These are phyloP conservation scores for Acanthopagrus latus DNA, from an alignment of 2,797 vertebrate species.

Conservation along the genomic window DNA sequence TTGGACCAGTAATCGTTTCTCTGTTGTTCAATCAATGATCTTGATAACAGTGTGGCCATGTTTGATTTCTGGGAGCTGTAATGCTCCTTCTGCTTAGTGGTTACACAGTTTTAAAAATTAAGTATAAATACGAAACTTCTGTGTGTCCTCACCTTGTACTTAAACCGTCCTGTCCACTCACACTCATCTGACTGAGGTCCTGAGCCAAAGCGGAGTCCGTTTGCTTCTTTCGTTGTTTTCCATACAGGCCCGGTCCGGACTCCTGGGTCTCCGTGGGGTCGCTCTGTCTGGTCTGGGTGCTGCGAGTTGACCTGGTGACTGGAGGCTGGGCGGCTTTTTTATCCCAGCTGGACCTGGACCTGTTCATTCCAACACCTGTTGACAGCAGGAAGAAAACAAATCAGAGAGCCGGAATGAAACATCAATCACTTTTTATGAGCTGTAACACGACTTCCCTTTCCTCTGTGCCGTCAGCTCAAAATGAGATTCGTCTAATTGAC, in stretches of 20 bases:
- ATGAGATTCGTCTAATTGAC: not conserved
- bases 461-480: not conserved
- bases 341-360: conserved; percentile 71
- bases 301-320: conserved; percentile 78
- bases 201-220: conserved; percentile 73
- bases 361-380: conserved; percentile 82
- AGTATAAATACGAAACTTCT: too few relatives aligned
- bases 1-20: not conserved
- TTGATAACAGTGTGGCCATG: not conserved
- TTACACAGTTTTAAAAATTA: too few relatives aligned
- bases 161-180: conserved; percentile 69
- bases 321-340: conserved; percentile 62
- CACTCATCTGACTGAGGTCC: conserved; percentile 84
- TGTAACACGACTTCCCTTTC: not conserved
- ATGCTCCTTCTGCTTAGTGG: too few relatives aligned
- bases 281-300: conserved; percentile 54
- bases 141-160: conserved; percentile 69
- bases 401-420: not conserved
- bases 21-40: not conserved
- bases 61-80: not conserved
- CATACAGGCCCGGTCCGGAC: conserved; percentile 37
- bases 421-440: conserved; percentile 11
- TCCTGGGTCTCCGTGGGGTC: conserved; percentile 39
- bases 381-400: not conserved
- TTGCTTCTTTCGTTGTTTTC: conserved; percentile 71